These are phyloP conservation scores for Pilophorus perplexus DNA, from an alignment of 2,888 invertebrate species.

Conservation along the genomic window DNA sequence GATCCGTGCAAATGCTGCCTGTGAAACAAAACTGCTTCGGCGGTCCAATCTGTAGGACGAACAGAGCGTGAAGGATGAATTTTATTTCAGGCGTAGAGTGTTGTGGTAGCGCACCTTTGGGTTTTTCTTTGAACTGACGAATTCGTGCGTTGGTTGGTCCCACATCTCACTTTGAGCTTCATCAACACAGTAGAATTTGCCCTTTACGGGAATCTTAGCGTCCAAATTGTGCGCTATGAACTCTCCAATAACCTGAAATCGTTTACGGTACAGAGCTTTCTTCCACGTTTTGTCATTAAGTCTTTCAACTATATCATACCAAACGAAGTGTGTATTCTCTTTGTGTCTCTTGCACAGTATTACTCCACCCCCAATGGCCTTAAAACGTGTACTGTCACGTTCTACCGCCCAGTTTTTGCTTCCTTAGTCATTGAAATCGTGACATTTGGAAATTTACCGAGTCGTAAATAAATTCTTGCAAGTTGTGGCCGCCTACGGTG, in stretches of 20 bases:
- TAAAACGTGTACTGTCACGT: no score
- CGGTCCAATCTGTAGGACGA: conserved; percentile 14
- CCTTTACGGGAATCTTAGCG: conserved; percentile 33
- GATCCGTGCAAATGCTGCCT: conserved; percentile 29
- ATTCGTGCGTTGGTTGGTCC: conserved; percentile 32
- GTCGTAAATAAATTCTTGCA: conserved; percentile 31
- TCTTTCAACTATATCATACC: no score
- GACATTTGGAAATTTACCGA: no score
- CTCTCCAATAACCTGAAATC: conserved; percentile 30
- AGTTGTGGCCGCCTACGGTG: conserved; percentile 15
- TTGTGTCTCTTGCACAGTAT: neutral
- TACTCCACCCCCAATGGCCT: no score
- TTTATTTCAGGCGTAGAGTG: neutral
- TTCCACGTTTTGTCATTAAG: neutral
- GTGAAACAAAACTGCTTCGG: conserved; percentile 17
- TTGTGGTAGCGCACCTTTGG: neutral
- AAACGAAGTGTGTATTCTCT: neutral
- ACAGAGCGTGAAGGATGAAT: neutral
- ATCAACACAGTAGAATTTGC: conserved; percentile 31
- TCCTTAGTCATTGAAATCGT: no score
- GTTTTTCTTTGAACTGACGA: conserved; percentile 25
- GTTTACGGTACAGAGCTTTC: no score
- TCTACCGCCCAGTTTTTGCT: no score
- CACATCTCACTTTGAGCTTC: conserved; percentile 29
- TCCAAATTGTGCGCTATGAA: conserved; percentile 29